Conservation (phyloP, 1,140 invertebrate genomes). For the Teleogryllus occipitalis region DNA sequence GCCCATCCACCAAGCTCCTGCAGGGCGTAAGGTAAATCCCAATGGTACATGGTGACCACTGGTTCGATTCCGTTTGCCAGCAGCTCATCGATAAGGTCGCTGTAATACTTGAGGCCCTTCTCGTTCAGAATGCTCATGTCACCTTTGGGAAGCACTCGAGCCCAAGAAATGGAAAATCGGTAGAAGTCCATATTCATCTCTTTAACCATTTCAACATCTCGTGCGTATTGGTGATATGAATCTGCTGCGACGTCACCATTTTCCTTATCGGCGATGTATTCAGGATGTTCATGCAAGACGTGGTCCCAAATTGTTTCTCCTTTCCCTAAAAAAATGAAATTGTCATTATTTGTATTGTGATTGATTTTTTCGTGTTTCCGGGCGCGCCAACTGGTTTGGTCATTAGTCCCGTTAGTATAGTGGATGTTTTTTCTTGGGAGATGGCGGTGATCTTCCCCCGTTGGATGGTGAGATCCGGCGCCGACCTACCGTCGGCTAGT, state of each 20-base stretch:
- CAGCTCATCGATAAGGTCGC: slow-evolving; percentile 41
- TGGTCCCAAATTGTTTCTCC: slow-evolving; percentile 47
- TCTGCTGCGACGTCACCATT: slow-evolving; percentile 42
- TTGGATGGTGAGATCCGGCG: too few species aligned
- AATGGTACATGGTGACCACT: slow-evolving; percentile 58
- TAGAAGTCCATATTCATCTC: slow-evolving; percentile 37
- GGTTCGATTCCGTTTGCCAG: slow-evolving; percentile 33
- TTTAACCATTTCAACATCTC: slow-evolving; percentile 32
- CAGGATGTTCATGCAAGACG: slow-evolving; percentile 40
- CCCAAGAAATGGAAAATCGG: slow-evolving; percentile 64
- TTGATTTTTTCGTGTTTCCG: too few species aligned
- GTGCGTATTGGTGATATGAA: slow-evolving; percentile 41
- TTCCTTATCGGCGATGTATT: slow-evolving; percentile 35
- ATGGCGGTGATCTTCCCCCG: too few species aligned
- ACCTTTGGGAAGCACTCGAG: slow-evolving; percentile 54
- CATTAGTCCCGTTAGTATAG: too few species aligned
- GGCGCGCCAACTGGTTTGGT: too few species aligned
- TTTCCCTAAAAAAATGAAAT: slow-evolving; percentile 35
- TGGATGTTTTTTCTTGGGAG: too few species aligned
- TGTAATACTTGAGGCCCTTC: slow-evolving; percentile 49
- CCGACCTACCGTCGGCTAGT: too few species aligned
- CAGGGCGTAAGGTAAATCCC: slow-evolving; percentile 55
- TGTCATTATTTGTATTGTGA: too few species aligned
- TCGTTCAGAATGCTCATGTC: slow-evolving; percentile 47
- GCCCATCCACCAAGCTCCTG: slow-evolving; percentile 56